Conservation (phyloP, 2,797 vertebrate species). For the Enteromius trimaculatus region DNA sequence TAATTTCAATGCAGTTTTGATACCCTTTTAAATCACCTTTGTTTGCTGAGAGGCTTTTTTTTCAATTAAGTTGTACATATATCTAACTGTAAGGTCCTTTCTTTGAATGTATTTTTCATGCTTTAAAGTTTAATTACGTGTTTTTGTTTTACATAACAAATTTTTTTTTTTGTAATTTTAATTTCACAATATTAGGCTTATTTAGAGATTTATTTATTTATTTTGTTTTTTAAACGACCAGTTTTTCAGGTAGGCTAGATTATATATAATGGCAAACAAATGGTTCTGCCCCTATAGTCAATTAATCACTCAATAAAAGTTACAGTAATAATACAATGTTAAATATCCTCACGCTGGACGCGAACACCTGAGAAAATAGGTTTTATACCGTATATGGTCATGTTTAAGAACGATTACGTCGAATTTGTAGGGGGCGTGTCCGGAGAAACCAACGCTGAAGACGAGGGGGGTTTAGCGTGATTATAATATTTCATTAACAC, state of each 20-base stretch:
- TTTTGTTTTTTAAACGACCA: not conserved
- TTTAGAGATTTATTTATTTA: not conserved
- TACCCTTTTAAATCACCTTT: no score
- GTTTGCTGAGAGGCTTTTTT: no score
- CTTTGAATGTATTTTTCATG: no score
- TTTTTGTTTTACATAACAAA: not conserved
- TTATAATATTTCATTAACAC: not conserved
- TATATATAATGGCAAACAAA: not conserved
- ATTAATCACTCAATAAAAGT: not conserved
- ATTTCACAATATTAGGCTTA: not conserved
- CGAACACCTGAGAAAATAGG: not conserved
- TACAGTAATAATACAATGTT: no score
- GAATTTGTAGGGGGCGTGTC: conserved; percentile 26
- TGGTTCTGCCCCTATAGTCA: not conserved
- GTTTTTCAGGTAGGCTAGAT: not conserved
- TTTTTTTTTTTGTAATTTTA: not conserved
- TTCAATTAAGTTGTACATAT: not conserved
- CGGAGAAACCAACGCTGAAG: conserved; percentile 44
- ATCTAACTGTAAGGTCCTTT: no score
- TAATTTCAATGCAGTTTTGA: not conserved
- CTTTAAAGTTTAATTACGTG: no score
- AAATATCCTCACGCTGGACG: not conserved
- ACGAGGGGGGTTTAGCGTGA: not conserved
- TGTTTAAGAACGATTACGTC: conserved; percentile 67
- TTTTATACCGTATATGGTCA: conserved; percentile 81